These are phyloP conservation scores for Siniperca knerii DNA, from an alignment of 2,113 vertebrate genomes.

Conservation along the genomic window DNA sequence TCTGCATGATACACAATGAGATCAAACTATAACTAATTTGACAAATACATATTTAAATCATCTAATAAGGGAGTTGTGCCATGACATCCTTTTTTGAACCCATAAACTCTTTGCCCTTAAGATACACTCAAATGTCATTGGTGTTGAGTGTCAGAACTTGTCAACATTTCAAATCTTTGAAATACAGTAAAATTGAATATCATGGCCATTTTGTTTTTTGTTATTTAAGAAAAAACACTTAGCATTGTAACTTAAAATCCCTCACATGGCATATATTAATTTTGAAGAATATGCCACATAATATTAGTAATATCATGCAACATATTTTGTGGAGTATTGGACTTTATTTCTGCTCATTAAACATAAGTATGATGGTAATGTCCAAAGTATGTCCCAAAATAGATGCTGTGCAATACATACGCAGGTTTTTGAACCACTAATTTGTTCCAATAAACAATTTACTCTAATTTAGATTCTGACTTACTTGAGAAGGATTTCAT, in stretches of 20 bases:
- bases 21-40: background rate
- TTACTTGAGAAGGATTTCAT: conserved; percentile 15
- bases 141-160: conserved; percentile 45
- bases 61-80: background rate
- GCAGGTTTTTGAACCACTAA: background rate
- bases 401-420: conserved; percentile 20
- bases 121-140: conserved; percentile 55
- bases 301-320: conserved; percentile 7
- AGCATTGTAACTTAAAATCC: background rate
- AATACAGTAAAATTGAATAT: conserved; percentile 23
- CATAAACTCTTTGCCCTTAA: conserved; percentile 30
- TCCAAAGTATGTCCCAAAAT: conserved; percentile 53
- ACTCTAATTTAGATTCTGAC: conserved; percentile 21
- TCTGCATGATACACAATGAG: background rate
- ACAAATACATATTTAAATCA: conserved; percentile 2
- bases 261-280: background rate
- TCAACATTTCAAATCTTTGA: conserved; percentile 35
- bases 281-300: background rate
- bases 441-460: conserved; percentile 39
- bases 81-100: conserved; percentile 33
- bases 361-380: background rate
- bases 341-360: conserved; percentile 36
- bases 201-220: too few relatives aligned
- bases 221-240: background rate
- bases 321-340: conserved; percentile 16